Evolutionary conservation across 2,113 vertebrate species (phyloP), one percentile per base, ranked within the genome.

Genomic region (Marmota monax): DNA sequence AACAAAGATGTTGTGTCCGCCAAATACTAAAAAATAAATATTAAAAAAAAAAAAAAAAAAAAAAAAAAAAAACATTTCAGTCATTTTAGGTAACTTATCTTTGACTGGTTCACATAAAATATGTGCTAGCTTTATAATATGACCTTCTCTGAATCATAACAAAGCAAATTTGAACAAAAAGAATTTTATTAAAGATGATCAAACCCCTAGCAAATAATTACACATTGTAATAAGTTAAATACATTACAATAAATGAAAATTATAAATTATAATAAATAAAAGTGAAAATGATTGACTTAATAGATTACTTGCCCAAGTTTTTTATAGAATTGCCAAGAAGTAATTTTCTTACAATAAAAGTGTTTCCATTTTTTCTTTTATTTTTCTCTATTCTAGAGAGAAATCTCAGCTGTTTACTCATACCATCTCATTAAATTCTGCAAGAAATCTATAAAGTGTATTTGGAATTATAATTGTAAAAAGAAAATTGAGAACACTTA

Each of bases 291-390:
- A 83, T 82, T 69, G 23, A 82, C 23, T 79, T 65, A 89, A 76
- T 67, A 39, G 79, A 94, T 83, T 95, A 86, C 37, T 23, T 87
- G 8, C 14, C 29, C 37, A 92, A 69, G 25, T 53, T 74, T 73
- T 85, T 88, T 92, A n/a, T 90, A 92, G 29, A 95, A 70, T 90
- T 87, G 42, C 48, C 84, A 96, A 95, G 70, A 93, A 78, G 42
- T 42, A 89, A 95, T 32, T 96, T 95, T 27, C 72, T 74, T 93
- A 93, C 13, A 27, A 65, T 34, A 48, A 89, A 89, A 80, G 14
- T 70, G 16, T 93, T 93, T 93, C 56, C 29, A 70, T 58, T 63
- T 92, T 89, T 65, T 88, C 37, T 23, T 86, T 88, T 77, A 67
- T 90, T 94, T 45, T 27, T 53, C 22, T 56, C 69, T 95, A 84